phyloP scores from a whole-genome alignment of 2,888 invertebrate species.

The Dugesia japonica region DNA sequence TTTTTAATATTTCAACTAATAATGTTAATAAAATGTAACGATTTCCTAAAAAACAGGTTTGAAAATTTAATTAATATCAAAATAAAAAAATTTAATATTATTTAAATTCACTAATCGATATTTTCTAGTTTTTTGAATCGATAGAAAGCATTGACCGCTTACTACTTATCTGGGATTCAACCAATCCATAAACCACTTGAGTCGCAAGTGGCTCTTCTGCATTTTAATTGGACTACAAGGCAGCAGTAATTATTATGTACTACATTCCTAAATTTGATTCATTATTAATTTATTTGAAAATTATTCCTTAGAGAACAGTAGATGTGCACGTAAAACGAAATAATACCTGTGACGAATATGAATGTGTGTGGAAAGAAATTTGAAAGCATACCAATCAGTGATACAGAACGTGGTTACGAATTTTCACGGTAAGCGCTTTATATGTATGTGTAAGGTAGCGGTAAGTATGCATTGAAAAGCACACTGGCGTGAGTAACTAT shows the following conservation, averaged over 20 bases:
- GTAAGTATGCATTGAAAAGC: neutral
- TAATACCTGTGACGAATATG: conserved; percentile 10
- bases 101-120: conserved; percentile 16
- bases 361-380: conserved; percentile 3
- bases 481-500: neutral
- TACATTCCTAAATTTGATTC: conserved; percentile 11
- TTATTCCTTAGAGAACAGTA: conserved; percentile 1
- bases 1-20: no score
- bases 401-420: neutral
- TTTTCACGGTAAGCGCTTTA: neutral
- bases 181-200: conserved; percentile 20
- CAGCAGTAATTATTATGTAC: conserved; percentile 20
- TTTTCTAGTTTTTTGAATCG: conserved; percentile 15
- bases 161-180: conserved; percentile 20
- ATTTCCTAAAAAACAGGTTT: no score
- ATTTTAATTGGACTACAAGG: conserved; percentile 20
- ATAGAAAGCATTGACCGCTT: conserved; percentile 20
- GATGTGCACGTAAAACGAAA: neutral
- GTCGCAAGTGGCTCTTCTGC: conserved; percentile 20
- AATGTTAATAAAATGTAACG: no score
- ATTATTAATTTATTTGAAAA: conserved; percentile 16
- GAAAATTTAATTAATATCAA: neutral
- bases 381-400: neutral
- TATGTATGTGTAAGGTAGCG: neutral
- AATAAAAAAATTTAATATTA: neutral